Conservation (phyloP, 2,113 vertebrate genomes). For the Leucopsar rothschildi region DNA sequence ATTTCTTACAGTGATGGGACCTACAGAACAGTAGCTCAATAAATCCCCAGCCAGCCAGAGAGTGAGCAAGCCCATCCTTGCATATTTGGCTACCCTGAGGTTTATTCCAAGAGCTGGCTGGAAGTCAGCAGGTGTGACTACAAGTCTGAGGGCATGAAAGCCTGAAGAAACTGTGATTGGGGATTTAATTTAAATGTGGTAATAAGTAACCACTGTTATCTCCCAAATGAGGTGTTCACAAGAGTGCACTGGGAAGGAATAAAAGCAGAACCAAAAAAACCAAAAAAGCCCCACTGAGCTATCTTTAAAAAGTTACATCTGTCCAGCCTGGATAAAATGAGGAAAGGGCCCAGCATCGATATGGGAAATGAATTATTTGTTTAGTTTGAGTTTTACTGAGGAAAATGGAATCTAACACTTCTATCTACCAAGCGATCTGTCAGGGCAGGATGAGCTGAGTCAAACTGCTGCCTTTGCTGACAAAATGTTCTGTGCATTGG, state of each 20-base stretch:
- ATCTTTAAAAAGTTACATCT: background rate
- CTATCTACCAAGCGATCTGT: background rate
- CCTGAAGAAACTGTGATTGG: background rate
- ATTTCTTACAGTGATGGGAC: background rate
- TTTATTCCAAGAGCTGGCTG: background rate
- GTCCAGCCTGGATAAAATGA: background rate
- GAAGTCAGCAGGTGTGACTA: background rate
- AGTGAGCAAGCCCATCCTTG: background rate
- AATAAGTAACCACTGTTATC: background rate
- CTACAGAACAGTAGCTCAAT: background rate
- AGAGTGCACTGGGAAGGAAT: background rate
- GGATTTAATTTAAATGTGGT: background rate
- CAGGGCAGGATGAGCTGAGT: background rate
- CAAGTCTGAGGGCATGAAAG: background rate
- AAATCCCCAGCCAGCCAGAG: background rate
- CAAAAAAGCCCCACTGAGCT: background rate
- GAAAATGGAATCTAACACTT: slow-evolving; percentile 18
- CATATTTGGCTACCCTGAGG: background rate
- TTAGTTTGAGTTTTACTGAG: background rate
- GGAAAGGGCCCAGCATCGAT: background rate
- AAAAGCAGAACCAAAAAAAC: background rate
- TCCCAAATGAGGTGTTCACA: background rate
- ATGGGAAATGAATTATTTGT: background rate
- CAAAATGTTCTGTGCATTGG: slow-evolving; percentile 13
- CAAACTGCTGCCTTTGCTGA: slow-evolving; percentile 14